Percentiles rank a stretch among this genome's conserved stretches.
Conservation (phyloP, 2,797 vertebrate genomes). For the Bradypus variegatus region DNA sequence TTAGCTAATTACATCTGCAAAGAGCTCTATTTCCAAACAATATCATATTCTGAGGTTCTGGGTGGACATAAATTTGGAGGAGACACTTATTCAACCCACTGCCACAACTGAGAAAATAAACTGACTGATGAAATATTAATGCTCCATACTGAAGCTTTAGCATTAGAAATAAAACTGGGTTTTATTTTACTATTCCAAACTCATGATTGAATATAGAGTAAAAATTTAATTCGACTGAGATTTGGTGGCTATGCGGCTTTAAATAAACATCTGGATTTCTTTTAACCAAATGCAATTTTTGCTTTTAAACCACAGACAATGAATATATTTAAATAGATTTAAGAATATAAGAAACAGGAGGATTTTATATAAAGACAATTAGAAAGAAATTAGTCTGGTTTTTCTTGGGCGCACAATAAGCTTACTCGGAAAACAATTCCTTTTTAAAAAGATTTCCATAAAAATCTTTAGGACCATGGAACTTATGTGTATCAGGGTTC, state of each 20-base stretch:
- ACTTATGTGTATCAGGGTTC: background rate
- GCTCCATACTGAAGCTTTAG: background rate
- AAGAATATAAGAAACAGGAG: conserved; percentile 37
- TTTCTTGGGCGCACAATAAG: conserved; percentile 31
- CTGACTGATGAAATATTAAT: conserved; percentile 2
- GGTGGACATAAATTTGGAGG: too few relatives aligned
- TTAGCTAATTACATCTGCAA: too few relatives aligned
- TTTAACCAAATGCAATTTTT: conserved; percentile 42
- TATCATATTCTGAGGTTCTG: too few relatives aligned
- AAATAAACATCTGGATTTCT: conserved; percentile 50
- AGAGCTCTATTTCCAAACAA: too few relatives aligned
- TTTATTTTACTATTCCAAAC: conserved; percentile 24
- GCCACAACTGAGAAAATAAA: conserved; percentile 21
- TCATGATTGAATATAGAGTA: conserved; percentile 36
- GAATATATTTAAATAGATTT: conserved; percentile 51
- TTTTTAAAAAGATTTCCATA: background rate
- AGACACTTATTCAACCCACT: too few relatives aligned
- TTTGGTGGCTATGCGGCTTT: background rate
- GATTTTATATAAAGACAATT: conserved; percentile 33
- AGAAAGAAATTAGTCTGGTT: conserved; percentile 29
- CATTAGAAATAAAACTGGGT: conserved; percentile 2
- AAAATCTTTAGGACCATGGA: background rate
- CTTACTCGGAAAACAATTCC: conserved; percentile 34
- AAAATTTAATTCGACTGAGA: conserved; percentile 31
- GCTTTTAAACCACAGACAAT: conserved; percentile 38